Evolutionary conservation across 1,140 invertebrate species (phyloP).

Genomic region (Triops longicaudatus): DNA sequence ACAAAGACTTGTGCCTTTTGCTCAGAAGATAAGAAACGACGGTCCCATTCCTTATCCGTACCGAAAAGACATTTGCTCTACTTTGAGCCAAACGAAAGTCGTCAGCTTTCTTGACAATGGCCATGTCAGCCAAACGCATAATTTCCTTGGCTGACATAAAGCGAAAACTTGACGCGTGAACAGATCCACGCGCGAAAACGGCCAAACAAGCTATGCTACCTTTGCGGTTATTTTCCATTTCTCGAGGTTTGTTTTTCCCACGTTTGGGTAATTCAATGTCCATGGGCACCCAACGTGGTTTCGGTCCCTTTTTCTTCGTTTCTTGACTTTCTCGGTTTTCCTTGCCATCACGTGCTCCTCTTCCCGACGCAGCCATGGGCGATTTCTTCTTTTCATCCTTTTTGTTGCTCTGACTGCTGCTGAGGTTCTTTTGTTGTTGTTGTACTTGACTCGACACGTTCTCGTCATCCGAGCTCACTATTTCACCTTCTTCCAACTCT

Average conservation of each 20-base stretch:
- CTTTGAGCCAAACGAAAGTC: neutral
- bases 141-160: neutral
- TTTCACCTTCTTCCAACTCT: constrained; percentile 25
- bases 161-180: neutral
- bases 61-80: neutral
- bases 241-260: neutral
- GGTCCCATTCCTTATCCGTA: neutral
- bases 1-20: neutral
- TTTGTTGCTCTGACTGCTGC: neutral
- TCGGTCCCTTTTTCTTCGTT: constrained; percentile 48
- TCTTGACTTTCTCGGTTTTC: constrained; percentile 35
- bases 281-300: constrained; percentile 67
- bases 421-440: neutral
- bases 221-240: neutral
- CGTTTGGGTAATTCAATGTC: constrained; percentile 50
- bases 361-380: constrained; percentile 24
- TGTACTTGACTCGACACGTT: neutral
- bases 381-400: constrained; percentile 31
- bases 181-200: too few relatives aligned
- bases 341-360: constrained; percentile 33
- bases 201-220: neutral
- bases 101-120: neutral
- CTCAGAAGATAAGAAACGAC: neutral
- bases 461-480: constrained; percentile 26
- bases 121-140: neutral